A percentile compares a stretch with the other conserved stretches of the same genome.
These are phyloP conservation scores for Endomychus coccineus DNA, from an alignment of 2,888 invertebrate genomes.

Conservation along the genomic window DNA sequence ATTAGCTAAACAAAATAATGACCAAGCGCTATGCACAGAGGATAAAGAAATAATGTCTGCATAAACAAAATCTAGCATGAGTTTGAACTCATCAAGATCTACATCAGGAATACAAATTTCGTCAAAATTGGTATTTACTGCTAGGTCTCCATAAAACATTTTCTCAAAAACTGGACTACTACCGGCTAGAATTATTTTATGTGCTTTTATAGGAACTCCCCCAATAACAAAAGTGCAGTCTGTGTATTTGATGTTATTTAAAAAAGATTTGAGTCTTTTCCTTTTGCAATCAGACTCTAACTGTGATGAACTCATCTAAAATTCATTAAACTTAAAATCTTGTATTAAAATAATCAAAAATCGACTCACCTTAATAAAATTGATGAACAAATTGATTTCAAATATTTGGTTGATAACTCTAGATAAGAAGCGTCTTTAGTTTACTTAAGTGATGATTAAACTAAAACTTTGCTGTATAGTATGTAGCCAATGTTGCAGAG, in stretches of 20 bases:
- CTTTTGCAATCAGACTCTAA: too few relatives aligned
- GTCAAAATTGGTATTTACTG: too few relatives aligned
- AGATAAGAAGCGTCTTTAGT: too few relatives aligned
- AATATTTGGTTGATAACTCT: too few relatives aligned
- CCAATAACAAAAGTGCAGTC: slow-evolving; percentile 1
- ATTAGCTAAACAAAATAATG: neutral
- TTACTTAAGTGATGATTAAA: too few relatives aligned
- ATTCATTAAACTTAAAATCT: too few relatives aligned
- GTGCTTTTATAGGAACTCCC: neutral
- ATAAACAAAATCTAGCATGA: neutral
- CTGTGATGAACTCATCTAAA: too few relatives aligned
- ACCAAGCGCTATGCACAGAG: neutral
- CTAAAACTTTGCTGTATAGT: too few relatives aligned
- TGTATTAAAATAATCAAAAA: too few relatives aligned
- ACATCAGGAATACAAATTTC: neutral
- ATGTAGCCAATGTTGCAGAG: too few relatives aligned
- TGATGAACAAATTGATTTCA: too few relatives aligned
- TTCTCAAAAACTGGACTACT: neutral
- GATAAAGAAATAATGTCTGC: neutral
- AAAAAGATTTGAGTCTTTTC: neutral
- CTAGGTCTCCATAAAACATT: neutral
- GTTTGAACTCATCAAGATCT: neutral
- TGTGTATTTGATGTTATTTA: neutral
- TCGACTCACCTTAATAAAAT: too few relatives aligned
- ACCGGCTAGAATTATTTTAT: neutral